These are phyloP conservation scores for Silurus lanzhouensis DNA, from an alignment of 2,797 vertebrate species.

Conservation along the genomic window DNA sequence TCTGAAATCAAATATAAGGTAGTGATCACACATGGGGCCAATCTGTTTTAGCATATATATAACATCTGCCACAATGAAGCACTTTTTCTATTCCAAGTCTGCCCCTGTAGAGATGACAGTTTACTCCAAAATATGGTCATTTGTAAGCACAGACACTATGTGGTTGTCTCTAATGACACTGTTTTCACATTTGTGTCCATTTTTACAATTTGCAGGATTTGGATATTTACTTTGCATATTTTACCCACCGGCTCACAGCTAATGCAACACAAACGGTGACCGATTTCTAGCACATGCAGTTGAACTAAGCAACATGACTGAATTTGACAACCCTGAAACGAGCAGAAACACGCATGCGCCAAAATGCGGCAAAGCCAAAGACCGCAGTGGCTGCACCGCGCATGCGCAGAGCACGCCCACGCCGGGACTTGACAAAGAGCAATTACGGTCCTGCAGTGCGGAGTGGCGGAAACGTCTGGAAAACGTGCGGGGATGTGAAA, in stretches of 20 bases:
- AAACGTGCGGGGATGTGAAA: constrained; percentile 44
- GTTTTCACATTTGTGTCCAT: neutral
- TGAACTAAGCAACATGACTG: neutral
- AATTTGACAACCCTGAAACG: neutral
- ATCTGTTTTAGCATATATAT: neutral
- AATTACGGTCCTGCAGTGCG: constrained; percentile 44
- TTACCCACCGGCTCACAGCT: neutral
- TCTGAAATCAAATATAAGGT: neutral
- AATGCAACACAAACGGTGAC: neutral
- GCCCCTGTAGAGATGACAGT: neutral
- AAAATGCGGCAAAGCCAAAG: constrained; percentile 69
- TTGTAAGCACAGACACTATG: neutral
- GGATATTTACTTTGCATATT: neutral
- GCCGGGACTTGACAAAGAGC: constrained; percentile 54
- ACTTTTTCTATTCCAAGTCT: constrained; percentile 1
- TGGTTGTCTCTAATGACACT: neutral
- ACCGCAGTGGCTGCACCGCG: constrained; percentile 54
- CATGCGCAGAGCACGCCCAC: constrained; percentile 60
- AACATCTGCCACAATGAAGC: constrained; percentile 12
- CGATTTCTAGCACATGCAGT: neutral
- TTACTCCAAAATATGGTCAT: neutral
- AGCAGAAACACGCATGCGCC: constrained; percentile 69
- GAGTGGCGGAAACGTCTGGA: constrained; percentile 57
- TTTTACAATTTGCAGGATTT: constrained; percentile 1
- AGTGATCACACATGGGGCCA: neutral